phyloP scores from a whole-genome alignment of 1,140 invertebrate genomes.

The Aethina tumida region DNA sequence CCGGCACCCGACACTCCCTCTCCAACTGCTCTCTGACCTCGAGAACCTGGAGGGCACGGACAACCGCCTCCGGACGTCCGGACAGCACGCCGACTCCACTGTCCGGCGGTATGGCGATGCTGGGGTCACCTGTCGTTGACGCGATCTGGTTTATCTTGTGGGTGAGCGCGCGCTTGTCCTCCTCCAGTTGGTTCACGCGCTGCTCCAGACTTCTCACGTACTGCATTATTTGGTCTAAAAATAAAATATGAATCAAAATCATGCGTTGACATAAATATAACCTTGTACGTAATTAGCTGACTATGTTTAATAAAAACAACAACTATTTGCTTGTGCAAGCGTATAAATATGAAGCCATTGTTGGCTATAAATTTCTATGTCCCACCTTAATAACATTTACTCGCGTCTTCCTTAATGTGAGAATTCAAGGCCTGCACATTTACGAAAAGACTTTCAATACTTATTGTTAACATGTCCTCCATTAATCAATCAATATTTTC shows the following conservation, averaged over 20 bases:
- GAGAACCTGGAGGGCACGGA: constrained; percentile 77
- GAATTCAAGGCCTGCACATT: too few relatives aligned
- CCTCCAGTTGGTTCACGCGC: constrained; percentile 74
- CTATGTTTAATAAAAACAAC: too few relatives aligned
- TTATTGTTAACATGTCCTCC: too few relatives aligned
- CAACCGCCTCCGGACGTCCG: constrained; percentile 77
- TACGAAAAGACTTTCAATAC: too few relatives aligned
- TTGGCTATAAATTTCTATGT: too few relatives aligned
- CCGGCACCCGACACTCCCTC: constrained; percentile 42
- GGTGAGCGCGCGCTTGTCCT: constrained; percentile 55
- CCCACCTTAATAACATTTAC: too few relatives aligned
- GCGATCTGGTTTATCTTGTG: constrained; percentile 38
- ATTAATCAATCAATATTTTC: too few relatives aligned
- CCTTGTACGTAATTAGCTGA: too few relatives aligned
- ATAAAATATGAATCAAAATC: constrained; percentile 1
- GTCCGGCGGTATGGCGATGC: constrained; percentile 34
- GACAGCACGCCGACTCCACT: constrained; percentile 39
- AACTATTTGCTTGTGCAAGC: too few relatives aligned
- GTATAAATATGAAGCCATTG: too few relatives aligned
- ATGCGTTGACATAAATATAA: not conserved
- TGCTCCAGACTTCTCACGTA: constrained; percentile 82
- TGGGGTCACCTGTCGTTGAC: constrained; percentile 29
- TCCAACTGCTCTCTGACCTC: constrained; percentile 85
- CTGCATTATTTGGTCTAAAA: constrained; percentile 66
- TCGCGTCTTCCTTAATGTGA: too few relatives aligned